A percentile compares a stretch with the other conserved stretches of the same genome.
Conservation (phyloP, 1,140 invertebrate genomes). For the Lanistes nyassanus region DNA sequence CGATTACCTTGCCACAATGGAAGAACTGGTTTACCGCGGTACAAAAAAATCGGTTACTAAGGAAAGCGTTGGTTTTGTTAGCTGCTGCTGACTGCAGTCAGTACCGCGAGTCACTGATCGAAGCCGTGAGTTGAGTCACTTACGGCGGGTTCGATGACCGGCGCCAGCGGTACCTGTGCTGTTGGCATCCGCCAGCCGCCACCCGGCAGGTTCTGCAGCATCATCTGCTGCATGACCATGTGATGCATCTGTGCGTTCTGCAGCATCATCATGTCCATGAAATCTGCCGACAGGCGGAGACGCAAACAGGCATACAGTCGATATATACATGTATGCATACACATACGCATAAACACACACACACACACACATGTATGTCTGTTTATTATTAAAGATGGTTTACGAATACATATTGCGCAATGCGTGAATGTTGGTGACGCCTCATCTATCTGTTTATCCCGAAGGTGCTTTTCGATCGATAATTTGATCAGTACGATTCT, state of each 20-base stretch:
- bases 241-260: constrained; percentile 64
- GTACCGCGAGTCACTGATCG: no score
- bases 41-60: no score
- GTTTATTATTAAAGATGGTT: no score
- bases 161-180: constrained; percentile 22
- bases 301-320: neutral
- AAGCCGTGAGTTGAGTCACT: neutral
- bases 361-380: no score
- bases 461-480: no score
- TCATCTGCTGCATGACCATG: constrained; percentile 61
- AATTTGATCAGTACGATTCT: no score
- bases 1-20: no score
- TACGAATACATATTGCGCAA: neutral
- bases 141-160: neutral
- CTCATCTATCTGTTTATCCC: no score
- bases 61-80: no score
- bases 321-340: neutral
- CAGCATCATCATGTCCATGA: constrained; percentile 65
- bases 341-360: neutral
- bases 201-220: constrained; percentile 38
- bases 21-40: no score
- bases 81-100: no score
- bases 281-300: constrained; percentile 39
- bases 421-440: no score
- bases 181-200: constrained; percentile 22